These are phyloP conservation scores for Aphrophora alni DNA, from an alignment of 2,888 invertebrate genomes.

Conservation along the genomic window DNA sequence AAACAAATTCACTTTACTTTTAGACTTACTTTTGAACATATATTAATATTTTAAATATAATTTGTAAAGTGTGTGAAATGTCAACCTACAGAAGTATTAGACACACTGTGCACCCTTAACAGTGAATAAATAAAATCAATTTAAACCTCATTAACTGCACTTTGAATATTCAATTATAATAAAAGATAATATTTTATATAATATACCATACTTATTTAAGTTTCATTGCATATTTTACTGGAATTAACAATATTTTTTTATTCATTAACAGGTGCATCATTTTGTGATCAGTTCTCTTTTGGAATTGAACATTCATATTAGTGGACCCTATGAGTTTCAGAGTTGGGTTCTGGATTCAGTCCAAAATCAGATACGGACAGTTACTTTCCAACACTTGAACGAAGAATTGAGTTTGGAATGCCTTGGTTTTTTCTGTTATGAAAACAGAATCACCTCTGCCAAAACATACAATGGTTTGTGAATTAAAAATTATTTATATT, in stretches of 20 bases:
- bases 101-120: too few species aligned
- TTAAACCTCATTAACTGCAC: too few species aligned
- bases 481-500: not conserved
- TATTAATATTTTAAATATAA: too few species aligned
- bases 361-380: constrained; percentile 55
- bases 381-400: constrained; percentile 62
- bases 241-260: not conserved
- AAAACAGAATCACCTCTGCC: not conserved
- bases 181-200: too few species aligned
- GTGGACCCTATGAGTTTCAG: constrained; percentile 63
- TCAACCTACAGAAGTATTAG: too few species aligned
- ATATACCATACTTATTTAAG: too few species aligned
- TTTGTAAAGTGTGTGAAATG: too few species aligned
- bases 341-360: constrained; percentile 60
- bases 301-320: constrained; percentile 59
- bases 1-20: too few species aligned
- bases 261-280: constrained; percentile 59
- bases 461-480: not conserved
- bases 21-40: too few species aligned
- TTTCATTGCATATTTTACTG: too few species aligned
- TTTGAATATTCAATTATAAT: too few species aligned
- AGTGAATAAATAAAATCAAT: too few species aligned
- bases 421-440: constrained; percentile 31
- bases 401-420: constrained; percentile 60
- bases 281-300: constrained; percentile 59